A percentile compares a stretch with the other conserved stretches of the same genome.
These are phyloP conservation scores for Rhombomys opimus DNA, from an alignment of 2,113 vertebrate species.

Conservation along the genomic window DNA sequence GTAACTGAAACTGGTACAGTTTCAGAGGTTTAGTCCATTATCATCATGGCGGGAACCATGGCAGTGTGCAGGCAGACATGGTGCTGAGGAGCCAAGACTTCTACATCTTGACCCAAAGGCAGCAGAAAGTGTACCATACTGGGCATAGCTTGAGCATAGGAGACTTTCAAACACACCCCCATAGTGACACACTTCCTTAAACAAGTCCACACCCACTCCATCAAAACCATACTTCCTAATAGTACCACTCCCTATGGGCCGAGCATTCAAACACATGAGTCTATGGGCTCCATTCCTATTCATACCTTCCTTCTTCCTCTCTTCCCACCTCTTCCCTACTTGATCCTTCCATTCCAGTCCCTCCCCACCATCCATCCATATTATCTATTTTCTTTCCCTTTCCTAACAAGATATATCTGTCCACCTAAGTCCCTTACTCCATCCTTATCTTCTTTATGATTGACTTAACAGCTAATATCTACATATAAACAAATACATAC, in stretches of 20 bases:
- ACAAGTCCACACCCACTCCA: background rate
- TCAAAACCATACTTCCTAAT: background rate
- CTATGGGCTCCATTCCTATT: background rate
- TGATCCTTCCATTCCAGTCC: background rate
- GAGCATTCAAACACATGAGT: background rate
- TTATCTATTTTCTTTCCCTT: background rate
- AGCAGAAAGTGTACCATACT: background rate
- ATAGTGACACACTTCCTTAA: background rate
- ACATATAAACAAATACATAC: background rate
- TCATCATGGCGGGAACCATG: background rate
- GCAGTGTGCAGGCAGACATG: background rate
- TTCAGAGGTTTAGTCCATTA: background rate
- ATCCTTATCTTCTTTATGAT: background rate
- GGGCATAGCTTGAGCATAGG: background rate
- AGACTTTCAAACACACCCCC: background rate
- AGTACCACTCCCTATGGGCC: no score
- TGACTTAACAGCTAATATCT: background rate
- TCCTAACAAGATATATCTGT: background rate
- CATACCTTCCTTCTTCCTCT: background rate
- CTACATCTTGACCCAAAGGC: background rate
- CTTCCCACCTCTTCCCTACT: background rate
- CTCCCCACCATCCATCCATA: background rate
- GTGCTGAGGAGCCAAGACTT: background rate
- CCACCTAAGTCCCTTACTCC: no score
- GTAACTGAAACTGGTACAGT: background rate